Evolutionary conservation across 1,140 invertebrate genomes (phyloP).

Genomic region (Heliconius himera): DNA sequence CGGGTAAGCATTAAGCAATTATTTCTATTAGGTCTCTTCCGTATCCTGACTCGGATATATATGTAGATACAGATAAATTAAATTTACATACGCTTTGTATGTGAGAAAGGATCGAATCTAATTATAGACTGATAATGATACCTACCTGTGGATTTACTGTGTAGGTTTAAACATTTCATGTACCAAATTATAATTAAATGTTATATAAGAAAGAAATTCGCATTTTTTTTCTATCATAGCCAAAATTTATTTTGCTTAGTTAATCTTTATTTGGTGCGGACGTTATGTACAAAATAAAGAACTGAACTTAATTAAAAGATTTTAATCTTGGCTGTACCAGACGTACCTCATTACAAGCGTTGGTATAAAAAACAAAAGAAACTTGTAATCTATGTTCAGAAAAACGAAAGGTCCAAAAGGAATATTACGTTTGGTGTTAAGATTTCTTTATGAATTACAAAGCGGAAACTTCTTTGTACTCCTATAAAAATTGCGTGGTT

Average conservation of each 20-base stretch:
- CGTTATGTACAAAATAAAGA: constrained; percentile 11
- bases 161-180: too few relatives aligned
- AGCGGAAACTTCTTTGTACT: not conserved
- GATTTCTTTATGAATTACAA: constrained; percentile 16
- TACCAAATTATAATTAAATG: not conserved
- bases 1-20: constrained; percentile 42
- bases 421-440: constrained; percentile 20
- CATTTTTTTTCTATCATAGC: not conserved
- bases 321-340: constrained; percentile 30
- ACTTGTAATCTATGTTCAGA: constrained; percentile 19
- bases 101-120: not conserved
- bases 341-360: constrained; percentile 33
- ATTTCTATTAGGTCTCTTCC: constrained; percentile 42
- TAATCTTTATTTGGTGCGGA: not conserved
- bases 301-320: constrained; percentile 36
- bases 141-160: not conserved
- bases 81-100: constrained; percentile 1
- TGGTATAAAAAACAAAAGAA: constrained; percentile 29
- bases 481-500: not conserved
- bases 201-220: not conserved
- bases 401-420: constrained; percentile 13
- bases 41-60: constrained; percentile 25
- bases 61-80: constrained; percentile 5
- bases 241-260: not conserved
- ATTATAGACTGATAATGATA: not conserved